phyloP scores from a whole-genome alignment of 1,140 invertebrate species.

The Sinonovacula constricta region DNA sequence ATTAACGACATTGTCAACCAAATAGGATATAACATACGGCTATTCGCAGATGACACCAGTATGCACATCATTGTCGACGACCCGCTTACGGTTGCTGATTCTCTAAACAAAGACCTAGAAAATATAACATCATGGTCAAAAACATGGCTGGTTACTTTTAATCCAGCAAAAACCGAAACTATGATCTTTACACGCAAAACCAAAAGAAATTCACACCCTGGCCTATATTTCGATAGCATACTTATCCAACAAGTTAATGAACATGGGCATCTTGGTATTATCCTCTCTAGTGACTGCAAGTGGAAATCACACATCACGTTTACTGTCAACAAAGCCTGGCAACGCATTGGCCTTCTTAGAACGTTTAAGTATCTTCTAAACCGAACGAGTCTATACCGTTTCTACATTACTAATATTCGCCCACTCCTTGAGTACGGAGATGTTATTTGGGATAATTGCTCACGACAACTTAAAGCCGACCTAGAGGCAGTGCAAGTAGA shows the following conservation, averaged over 20 bases:
- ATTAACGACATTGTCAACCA: too few relatives aligned
- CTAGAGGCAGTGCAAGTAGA: conserved; percentile 31
- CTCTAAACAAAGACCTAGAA: not conserved
- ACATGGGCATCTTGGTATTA: conserved; percentile 19
- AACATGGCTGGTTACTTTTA: conserved; percentile 28
- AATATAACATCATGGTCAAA: conserved; percentile 17
- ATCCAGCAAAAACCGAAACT: conserved; percentile 31
- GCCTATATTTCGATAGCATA: conserved; percentile 11
- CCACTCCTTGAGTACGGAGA: conserved; percentile 21
- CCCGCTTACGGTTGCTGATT: not conserved
- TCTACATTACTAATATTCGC: conserved; percentile 25
- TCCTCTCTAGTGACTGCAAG: conserved; percentile 7
- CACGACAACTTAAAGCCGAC: not conserved
- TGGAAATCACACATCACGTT: conserved; percentile 10
- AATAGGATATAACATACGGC: not conserved
- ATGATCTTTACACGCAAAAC: conserved; percentile 11
- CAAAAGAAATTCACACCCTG: conserved; percentile 1
- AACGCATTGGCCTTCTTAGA: conserved; percentile 14
- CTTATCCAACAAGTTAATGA: not conserved
- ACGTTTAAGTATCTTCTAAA: conserved; percentile 19
- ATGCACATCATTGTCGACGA: conserved; percentile 2
- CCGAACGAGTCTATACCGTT: conserved; percentile 18
- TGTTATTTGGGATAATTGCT: conserved; percentile 13
- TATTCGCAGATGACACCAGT: conserved; percentile 23
- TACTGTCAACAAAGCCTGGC: conserved; percentile 7